Evolutionary conservation across 2,888 invertebrate genomes (phyloP).

Genomic region (Perizoma affinitatum): DNA sequence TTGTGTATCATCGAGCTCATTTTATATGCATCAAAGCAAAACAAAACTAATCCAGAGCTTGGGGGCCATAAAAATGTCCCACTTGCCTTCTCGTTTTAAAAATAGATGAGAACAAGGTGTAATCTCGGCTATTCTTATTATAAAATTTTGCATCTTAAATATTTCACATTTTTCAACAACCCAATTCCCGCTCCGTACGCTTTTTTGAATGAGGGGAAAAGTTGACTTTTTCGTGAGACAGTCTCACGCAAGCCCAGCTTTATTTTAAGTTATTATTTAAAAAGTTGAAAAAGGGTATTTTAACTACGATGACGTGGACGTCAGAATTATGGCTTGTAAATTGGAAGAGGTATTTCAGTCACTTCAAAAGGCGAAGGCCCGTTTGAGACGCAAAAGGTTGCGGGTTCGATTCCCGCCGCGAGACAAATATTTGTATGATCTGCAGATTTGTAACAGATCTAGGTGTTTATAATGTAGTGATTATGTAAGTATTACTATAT

Average conservation of each 20-base stretch:
- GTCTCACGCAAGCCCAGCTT: neutral
- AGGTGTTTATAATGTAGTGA: too few species aligned
- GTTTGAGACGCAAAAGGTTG: too few species aligned
- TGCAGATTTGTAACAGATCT: too few species aligned
- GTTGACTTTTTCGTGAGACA: constrained; percentile 59
- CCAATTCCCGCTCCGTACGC: constrained; percentile 55
- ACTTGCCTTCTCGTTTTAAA: constrained; percentile 73
- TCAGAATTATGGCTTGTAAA: too few species aligned
- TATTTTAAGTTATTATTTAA: constrained; percentile 50
- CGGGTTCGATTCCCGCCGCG: too few species aligned
- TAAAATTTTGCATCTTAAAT: constrained; percentile 79
- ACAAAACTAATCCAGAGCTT: constrained; percentile 82
- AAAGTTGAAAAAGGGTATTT: constrained; percentile 45
- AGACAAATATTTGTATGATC: too few species aligned
- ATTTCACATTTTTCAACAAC: constrained; percentile 74
- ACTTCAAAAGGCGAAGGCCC: too few species aligned
- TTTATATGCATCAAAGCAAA: constrained; percentile 82
- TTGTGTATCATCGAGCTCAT: constrained; percentile 80
- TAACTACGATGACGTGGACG: constrained; percentile 6
- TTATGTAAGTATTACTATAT: too few species aligned
- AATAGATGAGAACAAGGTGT: constrained; percentile 80
- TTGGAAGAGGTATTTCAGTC: too few species aligned
- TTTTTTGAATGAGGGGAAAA: constrained; percentile 59
- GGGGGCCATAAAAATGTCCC: constrained; percentile 81
- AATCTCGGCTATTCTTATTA: constrained; percentile 80